These are phyloP conservation scores for Ganaspis brasiliensis DNA, from an alignment of 2,888 invertebrate genomes.

Conservation along the genomic window DNA sequence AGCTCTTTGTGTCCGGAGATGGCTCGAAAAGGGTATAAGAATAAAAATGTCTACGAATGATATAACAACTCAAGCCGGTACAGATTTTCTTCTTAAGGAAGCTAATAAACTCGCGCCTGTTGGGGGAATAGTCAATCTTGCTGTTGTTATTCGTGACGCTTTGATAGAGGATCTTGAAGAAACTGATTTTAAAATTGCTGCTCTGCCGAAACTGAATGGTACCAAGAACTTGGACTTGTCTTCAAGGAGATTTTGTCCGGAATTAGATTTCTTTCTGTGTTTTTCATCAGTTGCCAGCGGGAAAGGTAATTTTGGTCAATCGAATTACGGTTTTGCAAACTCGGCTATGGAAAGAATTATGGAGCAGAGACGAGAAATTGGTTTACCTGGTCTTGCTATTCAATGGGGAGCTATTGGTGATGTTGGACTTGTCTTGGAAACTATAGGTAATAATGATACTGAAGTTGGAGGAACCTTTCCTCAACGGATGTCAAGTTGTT, in stretches of 20 bases:
- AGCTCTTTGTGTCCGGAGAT: conserved; percentile 89
- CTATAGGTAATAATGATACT: conserved; percentile 93
- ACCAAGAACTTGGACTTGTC: conserved; percentile 91
- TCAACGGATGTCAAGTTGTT: conserved; percentile 96
- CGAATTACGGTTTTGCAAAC: conserved; percentile 98
- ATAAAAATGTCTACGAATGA: conserved; percentile 80
- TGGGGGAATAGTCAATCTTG: conserved; percentile 95
- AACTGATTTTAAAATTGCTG: conserved; percentile 90
- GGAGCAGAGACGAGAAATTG: conserved; percentile 91
- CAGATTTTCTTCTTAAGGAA: conserved; percentile 77
- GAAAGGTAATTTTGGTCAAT: conserved; percentile 97
- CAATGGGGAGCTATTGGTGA: conserved; percentile 99
- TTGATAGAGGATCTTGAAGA: conserved; percentile 92
- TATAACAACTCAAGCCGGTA: conserved; percentile 75
- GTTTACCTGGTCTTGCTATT: conserved; percentile 94
- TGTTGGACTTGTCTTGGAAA: conserved; percentile 94
- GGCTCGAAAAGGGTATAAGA: conserved; percentile 82
- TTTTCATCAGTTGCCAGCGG: conserved; percentile 99
- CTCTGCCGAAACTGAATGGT: conserved; percentile 92
- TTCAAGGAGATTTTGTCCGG: conserved; percentile 89
- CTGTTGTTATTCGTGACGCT: conserved; percentile 94
- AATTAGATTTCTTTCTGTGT: conserved; percentile 95
- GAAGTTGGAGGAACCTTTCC: conserved; percentile 98
- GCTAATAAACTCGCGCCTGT: conserved; percentile 82
- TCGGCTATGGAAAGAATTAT: conserved; percentile 98